Evolutionary conservation across 1,140 invertebrate genomes (phyloP).

Genomic region (Drosophila funebris): DNA sequence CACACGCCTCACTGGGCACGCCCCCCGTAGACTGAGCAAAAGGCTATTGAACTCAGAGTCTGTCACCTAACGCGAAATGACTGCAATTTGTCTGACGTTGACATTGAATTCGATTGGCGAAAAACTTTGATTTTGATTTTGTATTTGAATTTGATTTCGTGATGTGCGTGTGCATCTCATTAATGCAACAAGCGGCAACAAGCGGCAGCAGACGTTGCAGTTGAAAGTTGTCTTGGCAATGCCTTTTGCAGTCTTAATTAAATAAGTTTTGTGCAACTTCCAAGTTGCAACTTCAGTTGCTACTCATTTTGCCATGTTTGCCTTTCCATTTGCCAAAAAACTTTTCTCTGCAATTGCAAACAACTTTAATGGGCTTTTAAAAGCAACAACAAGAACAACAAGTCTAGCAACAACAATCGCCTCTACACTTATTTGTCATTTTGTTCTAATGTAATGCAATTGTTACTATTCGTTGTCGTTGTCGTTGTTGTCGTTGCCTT

Average conservation of each 20-base stretch:
- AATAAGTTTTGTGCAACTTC: constrained; percentile 59
- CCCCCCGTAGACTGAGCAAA: constrained; percentile 22
- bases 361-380: constrained; percentile 55
- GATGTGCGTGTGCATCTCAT: constrained; percentile 51
- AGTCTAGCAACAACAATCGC: background rate
- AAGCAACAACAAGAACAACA: constrained; percentile 18
- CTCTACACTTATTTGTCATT: constrained; percentile 6
- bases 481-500: background rate
- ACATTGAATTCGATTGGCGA: constrained; percentile 59
- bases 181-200: constrained; percentile 47
- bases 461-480: background rate
- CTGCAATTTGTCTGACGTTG: constrained; percentile 33
- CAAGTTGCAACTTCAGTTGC: constrained; percentile 6
- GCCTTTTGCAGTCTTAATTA: constrained; percentile 65
- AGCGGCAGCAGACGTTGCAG: background rate
- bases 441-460: constrained; percentile 34
- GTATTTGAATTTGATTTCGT: constrained; percentile 40
- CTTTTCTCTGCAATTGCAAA: constrained; percentile 25
- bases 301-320: constrained; percentile 38
- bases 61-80: constrained; percentile 23
- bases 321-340: constrained; percentile 35
- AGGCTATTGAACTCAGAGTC: constrained; percentile 54
- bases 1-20: constrained; percentile 54
- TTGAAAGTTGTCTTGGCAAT: constrained; percentile 32
- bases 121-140: constrained; percentile 38